phyloP scores from a whole-genome alignment of 2,888 invertebrate genomes.

The Chloromyia formosa region DNA sequence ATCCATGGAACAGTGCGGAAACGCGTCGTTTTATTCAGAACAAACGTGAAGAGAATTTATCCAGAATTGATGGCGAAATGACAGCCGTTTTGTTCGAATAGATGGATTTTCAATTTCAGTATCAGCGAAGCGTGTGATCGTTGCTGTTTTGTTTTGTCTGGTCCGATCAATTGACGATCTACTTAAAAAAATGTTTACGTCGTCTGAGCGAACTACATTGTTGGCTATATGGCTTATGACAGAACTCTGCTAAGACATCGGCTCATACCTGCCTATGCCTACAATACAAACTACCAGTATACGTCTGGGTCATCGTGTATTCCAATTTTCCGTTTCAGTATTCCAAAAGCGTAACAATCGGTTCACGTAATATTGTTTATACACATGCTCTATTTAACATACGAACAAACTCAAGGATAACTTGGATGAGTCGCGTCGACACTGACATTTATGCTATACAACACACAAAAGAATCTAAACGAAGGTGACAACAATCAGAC shows the following conservation, averaged over 20 bases:
- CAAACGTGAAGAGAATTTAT: not conserved
- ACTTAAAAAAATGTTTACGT: conserved; percentile 11
- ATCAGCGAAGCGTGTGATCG: conserved; percentile 46
- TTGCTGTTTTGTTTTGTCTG: conserved; percentile 26
- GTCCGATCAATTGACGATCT: conserved; percentile 42
- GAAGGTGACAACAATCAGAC: not conserved
- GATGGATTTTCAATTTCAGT: conserved; percentile 44
- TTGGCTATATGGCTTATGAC: no score
- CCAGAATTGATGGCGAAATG: not conserved
- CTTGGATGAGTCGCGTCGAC: not conserved
- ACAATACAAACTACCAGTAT: not conserved
- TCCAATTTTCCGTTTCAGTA: conserved; percentile 42
- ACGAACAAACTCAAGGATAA: conserved; percentile 46
- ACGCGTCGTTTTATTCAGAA: not conserved
- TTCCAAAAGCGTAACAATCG: conserved; percentile 49
- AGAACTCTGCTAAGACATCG: not conserved
- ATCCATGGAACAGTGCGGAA: not conserved
- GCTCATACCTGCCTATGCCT: no score
- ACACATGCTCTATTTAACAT: conserved; percentile 48
- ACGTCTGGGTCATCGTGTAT: conserved; percentile 37
- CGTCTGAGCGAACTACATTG: not conserved
- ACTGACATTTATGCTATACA: not conserved
- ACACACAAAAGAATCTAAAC: not conserved
- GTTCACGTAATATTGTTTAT: conserved; percentile 48
- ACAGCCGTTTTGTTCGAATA: no score